These are phyloP conservation scores for Steinernema feltiae DNA, from an alignment of 1,140 invertebrate genomes.

Conservation along the genomic window DNA sequence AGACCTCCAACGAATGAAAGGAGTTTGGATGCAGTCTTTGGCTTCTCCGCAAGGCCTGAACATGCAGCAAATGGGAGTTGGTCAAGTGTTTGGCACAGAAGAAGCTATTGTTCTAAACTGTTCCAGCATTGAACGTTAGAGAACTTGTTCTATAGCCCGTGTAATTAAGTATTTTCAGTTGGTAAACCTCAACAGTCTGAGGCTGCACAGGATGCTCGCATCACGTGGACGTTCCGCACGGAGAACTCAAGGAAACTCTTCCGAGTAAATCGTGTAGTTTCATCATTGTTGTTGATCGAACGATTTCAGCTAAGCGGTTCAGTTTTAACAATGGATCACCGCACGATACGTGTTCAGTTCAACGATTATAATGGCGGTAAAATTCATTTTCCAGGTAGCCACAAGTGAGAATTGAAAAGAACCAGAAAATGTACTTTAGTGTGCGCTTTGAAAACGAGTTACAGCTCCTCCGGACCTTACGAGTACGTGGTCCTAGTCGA, in stretches of 20 bases:
- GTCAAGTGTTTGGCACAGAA: not conserved
- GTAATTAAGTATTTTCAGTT: not conserved
- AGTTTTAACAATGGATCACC: not conserved
- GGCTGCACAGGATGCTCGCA: not conserved
- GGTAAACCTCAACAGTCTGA: not conserved
- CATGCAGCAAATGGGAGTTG: not conserved
- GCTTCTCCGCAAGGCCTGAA: not conserved
- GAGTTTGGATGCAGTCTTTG: not conserved
- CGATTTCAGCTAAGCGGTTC: not conserved
- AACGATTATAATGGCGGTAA: not conserved
- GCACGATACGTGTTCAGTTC: not conserved
- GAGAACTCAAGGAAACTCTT: not conserved
- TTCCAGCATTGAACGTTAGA: not conserved
- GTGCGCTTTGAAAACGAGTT: slow-evolving; percentile 5
- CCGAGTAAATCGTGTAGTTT: not conserved
- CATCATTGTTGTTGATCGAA: not conserved
- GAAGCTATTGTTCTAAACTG: not conserved
- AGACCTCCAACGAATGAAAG: not conserved
- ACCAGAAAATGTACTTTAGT: not conserved
- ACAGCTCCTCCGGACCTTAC: not conserved
- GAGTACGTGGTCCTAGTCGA: not conserved
- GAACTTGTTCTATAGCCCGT: not conserved
- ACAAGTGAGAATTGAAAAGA: not conserved
- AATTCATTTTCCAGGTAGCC: not conserved
- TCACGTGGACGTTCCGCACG: not conserved